phyloP scores from a whole-genome alignment of 2,888 invertebrate species.

The Rhagium mordax region DNA sequence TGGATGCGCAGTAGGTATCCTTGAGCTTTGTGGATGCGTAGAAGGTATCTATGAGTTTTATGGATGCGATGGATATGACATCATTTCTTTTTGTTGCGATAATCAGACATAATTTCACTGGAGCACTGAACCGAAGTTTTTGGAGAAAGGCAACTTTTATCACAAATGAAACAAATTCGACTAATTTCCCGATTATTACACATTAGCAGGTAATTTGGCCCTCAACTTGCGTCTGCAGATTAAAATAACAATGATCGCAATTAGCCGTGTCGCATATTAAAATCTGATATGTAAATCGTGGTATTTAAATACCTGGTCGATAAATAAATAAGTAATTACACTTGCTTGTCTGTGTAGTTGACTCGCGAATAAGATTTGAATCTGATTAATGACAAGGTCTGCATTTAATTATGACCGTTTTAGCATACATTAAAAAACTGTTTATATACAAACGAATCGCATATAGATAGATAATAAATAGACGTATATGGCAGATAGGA shows the following conservation, averaged over 20 bases:
- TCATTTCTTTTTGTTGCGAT: too few species aligned
- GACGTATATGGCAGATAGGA: background rate
- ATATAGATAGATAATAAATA: background rate
- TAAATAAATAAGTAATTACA: slow-evolving; percentile 28
- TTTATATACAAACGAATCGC: slow-evolving; percentile 3
- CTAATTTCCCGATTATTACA: too few species aligned
- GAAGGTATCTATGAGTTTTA: too few species aligned
- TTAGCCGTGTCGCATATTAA: background rate
- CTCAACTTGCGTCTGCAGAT: background rate
- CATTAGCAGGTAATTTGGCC: too few species aligned
- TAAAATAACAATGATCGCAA: background rate
- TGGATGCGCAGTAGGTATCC: too few species aligned
- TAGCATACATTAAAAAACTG: slow-evolving; percentile 9
- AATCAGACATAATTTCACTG: too few species aligned
- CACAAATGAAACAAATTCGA: background rate
- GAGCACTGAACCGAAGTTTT: too few species aligned
- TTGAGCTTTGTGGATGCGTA: too few species aligned
- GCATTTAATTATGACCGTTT: slow-evolving; percentile 22
- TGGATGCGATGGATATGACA: too few species aligned
- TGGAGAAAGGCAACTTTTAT: too few species aligned
- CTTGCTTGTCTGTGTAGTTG: slow-evolving; percentile 26
- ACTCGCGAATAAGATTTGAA: slow-evolving; percentile 22
- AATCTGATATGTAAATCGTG: slow-evolving; percentile 16
- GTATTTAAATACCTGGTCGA: slow-evolving; percentile 22
- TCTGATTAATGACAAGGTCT: slow-evolving; percentile 28